These are phyloP conservation scores for Anarhynchus alexandrinus DNA, from an alignment of 2,113 vertebrate species.

Conservation along the genomic window DNA sequence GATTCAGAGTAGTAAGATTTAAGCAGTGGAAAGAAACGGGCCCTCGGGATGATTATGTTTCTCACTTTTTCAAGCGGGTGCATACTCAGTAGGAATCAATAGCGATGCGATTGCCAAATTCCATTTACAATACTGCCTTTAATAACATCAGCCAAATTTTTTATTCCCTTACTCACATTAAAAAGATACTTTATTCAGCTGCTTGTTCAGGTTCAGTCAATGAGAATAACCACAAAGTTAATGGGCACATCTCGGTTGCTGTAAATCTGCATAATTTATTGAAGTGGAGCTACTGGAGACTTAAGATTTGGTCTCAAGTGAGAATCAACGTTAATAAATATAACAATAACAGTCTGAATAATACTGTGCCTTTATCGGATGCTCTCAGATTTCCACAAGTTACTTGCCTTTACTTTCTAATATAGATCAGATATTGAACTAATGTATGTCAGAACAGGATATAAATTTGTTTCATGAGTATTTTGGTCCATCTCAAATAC, in stretches of 20 bases:
- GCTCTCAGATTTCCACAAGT: background rate
- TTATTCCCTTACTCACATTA: background rate
- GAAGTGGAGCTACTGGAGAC: background rate
- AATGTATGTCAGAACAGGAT: background rate
- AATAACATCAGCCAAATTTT: background rate
- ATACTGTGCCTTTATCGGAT: background rate
- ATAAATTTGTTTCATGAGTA: background rate
- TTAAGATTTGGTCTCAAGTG: background rate
- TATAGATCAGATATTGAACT: background rate
- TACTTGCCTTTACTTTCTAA: background rate
- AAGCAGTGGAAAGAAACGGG: background rate
- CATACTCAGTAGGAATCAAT: background rate
- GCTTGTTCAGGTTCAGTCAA: background rate
- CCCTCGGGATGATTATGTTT: background rate
- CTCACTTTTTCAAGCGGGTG: background rate
- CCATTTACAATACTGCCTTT: background rate
- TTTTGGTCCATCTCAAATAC: background rate
- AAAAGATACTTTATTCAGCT: background rate
- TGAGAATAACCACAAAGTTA: background rate
- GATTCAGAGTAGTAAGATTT: background rate
- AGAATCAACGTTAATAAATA: background rate
- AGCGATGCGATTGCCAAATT: background rate
- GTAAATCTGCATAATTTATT: background rate
- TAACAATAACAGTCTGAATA: background rate
- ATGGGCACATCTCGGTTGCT: background rate